Evolutionary conservation across 2,797 vertebrate genomes (phyloP).

Genomic region (Rhinichthys osculus): DNA sequence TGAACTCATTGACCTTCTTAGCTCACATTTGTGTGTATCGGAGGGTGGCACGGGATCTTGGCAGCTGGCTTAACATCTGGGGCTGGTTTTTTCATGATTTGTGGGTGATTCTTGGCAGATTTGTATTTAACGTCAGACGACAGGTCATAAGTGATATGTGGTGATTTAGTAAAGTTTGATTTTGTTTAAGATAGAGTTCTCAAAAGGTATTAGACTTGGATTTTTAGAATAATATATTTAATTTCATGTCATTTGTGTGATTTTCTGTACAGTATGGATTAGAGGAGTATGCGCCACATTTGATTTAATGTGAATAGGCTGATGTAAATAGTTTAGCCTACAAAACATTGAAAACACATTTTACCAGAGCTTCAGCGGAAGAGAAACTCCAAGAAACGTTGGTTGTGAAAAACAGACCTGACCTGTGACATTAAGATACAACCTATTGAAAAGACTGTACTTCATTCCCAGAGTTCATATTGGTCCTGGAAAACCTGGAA

Average conservation of each 20-base stretch:
- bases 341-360: background rate
- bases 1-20: slow-evolving; percentile 9
- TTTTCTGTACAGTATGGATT: background rate
- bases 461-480: background rate
- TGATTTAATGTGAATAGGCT: background rate
- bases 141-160: background rate
- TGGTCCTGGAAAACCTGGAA: background rate
- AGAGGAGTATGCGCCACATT: too few species aligned
- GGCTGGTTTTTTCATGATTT: slow-evolving; percentile 16
- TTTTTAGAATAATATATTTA: background rate
- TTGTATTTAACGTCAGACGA: background rate
- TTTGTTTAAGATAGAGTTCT: background rate
- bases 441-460: background rate
- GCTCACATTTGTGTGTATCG: slow-evolving; percentile 5
- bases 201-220: background rate
- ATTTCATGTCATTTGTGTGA: background rate
- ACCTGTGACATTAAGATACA: slow-evolving; percentile 4
- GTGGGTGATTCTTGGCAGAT: background rate
- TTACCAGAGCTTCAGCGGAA: background rate
- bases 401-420: slow-evolving; percentile 11
- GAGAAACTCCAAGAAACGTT: background rate
- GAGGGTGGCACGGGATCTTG: slow-evolving; percentile 4
- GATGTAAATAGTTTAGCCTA: background rate
- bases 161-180: background rate
- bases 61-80: slow-evolving; percentile 37